These are phyloP conservation scores for Odontophorus gujanensis DNA, from an alignment of 2,113 vertebrate genomes.

Conservation along the genomic window DNA sequence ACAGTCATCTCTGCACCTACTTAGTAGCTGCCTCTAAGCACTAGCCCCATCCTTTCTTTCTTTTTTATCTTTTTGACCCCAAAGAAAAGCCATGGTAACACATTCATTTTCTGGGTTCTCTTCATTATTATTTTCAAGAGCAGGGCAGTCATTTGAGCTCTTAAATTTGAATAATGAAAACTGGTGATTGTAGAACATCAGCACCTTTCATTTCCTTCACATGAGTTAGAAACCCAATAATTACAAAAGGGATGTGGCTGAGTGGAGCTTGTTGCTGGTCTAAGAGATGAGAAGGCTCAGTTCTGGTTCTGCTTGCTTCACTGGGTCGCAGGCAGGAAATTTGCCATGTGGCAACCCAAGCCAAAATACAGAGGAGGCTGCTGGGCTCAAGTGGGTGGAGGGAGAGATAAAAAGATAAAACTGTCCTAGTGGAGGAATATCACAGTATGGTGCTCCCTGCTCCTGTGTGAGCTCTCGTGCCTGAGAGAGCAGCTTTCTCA, in stretches of 20 bases:
- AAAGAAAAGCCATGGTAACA: conserved; percentile 34
- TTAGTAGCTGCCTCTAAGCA: conserved; percentile 39
- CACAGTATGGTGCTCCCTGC: conserved; percentile 38
- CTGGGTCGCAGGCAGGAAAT: background rate
- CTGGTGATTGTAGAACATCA: conserved; percentile 45
- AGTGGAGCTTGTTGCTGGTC: conserved; percentile 68
- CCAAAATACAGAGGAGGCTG: conserved; percentile 13
- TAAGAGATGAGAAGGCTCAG: conserved; percentile 40
- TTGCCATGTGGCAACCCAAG: background rate
- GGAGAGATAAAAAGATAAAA: conserved; percentile 65
- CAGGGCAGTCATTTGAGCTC: conserved; percentile 13
- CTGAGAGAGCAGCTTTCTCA: background rate
- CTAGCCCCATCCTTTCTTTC: background rate
- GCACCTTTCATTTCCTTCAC: conserved; percentile 69
- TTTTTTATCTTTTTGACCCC: background rate
- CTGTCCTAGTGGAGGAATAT: conserved; percentile 53
- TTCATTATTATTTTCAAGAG: conserved; percentile 60
- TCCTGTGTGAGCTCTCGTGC: background rate
- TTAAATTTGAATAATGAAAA: conserved; percentile 56
- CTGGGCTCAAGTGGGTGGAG: background rate
- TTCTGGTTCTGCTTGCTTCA: conserved; percentile 46
- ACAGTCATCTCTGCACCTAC: background rate
- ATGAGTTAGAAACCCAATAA: conserved; percentile 58
- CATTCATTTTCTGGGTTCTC: conserved; percentile 42
- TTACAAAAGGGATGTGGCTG: conserved; percentile 54